A percentile compares a stretch with the other conserved stretches of the same genome.
phyloP scores from a whole-genome alignment of 2,888 invertebrate genomes.

The Platycnemis pennipes region DNA sequence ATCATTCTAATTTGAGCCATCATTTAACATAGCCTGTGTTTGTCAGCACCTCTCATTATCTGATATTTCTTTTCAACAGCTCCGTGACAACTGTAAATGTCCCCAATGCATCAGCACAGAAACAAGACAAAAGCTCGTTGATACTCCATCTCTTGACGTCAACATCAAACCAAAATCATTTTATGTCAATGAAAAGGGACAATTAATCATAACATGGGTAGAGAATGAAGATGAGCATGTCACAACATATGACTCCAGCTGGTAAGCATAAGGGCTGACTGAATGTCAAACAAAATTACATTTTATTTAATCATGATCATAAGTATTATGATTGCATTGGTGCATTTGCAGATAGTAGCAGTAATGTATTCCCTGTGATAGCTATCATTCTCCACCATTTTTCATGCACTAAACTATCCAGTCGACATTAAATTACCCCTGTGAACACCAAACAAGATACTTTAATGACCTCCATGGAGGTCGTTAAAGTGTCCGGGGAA shows the following conservation, averaged over 20 bases:
- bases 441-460: no score
- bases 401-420: no score
- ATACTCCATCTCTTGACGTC: slow-evolving; percentile 74
- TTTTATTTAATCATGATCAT: not conserved
- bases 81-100: slow-evolving; percentile 76
- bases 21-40: no score
- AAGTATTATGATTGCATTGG: not conserved
- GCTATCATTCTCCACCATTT: no score
- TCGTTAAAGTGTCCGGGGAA: no score
- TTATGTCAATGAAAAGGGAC: slow-evolving; percentile 74
- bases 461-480: no score
- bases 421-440: no score
- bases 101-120: slow-evolving; percentile 74
- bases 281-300: slow-evolving; percentile 2
- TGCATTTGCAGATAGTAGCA: not conserved
- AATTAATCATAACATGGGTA: slow-evolving; percentile 75
- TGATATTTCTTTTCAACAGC: slow-evolving; percentile 72
- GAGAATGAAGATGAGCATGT: slow-evolving; percentile 73
- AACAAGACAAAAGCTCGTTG: slow-evolving; percentile 75
- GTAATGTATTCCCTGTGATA: not conserved
- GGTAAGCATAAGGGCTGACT: slow-evolving; percentile 72
- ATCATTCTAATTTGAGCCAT: no score
- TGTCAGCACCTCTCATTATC: no score
- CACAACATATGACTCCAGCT: slow-evolving; percentile 75
- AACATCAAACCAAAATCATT: slow-evolving; percentile 75